Base-by-base conservation (phyloP, 1,140 invertebrate genomes). In the Sarcophaga peregrina region DNA sequence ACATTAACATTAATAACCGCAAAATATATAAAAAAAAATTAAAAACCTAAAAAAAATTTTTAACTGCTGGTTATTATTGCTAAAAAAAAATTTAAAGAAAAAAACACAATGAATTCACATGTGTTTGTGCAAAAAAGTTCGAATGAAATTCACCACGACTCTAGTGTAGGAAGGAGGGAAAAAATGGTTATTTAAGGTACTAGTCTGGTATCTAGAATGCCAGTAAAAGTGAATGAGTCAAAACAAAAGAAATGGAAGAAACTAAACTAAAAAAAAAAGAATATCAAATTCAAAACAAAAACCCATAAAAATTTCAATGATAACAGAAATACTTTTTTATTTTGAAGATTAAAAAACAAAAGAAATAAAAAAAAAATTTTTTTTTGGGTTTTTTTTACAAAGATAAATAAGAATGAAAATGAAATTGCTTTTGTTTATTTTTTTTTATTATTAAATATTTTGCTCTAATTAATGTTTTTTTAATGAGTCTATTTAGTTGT, bases 1-100 rank as follows among this genome's bases (percentile, higher is more conserved):
- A 50, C 46, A 76, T 46, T 25, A 76, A 76, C 25, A 37, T 37
- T 37, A 37, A 37, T 37, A 37, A 37, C 25, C 25, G 25, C 13
- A 37, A 74, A 74, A 74, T 74, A 13, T 45, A 46, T 46, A 37
- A 74, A 5, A 74, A 74, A 74, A 45, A 25, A 74, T 8, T 74
- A 25, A 37, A 74, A 74, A 74, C 25, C 37, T 74, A 74, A 74
- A 46, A n/a, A 58, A 7, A n/a, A n/a, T n/a, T n/a, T 7, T 58
- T n/a, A n/a, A 58, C 54, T 52, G 13, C 5, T 3, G 13, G 13
- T 5, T 52, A 52, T 50, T 10, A 52, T 52, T 52, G 13, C 50
- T 13, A 13, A 50, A 50, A 50, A 8, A 8, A 11, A 52, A 52
- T 13, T 52, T 10, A 52, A 52, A 13, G 50, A 52, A 52, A 10